Conservation (phyloP, 2,797 vertebrate species). For the Halcyon leucocephala region DNA sequence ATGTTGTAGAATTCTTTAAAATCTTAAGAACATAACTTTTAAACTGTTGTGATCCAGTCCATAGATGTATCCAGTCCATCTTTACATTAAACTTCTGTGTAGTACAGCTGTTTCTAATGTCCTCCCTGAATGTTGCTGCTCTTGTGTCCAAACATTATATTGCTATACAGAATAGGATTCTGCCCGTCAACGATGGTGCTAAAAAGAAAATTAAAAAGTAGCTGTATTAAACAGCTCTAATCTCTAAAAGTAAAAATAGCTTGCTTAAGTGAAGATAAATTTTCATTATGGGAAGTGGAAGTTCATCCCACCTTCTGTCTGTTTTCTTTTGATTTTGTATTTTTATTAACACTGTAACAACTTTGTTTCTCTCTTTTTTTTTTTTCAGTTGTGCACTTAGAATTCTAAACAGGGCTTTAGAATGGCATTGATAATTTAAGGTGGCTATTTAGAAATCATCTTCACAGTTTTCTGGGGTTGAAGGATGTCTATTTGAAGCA, state of each 20-base stretch:
- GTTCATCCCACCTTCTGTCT: background rate
- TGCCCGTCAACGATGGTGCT: background rate
- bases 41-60: background rate
- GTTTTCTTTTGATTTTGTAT: background rate
- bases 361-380: background rate
- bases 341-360: background rate
- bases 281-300: background rate
- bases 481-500: background rate
- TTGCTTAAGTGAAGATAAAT: background rate
- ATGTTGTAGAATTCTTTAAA: background rate
- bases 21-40: background rate
- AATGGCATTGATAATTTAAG: background rate
- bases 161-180: background rate
- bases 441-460: background rate
- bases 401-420: background rate
- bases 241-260: background rate
- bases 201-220: background rate
- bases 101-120: background rate
- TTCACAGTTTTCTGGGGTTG: background rate
- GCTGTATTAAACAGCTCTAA: background rate
- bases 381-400: background rate
- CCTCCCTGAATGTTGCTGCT: background rate
- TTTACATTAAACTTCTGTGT: background rate
- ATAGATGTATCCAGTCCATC: background rate
- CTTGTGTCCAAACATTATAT: background rate